phyloP scores from a whole-genome alignment of 2,797 vertebrate genomes.

The Urocyon cinereoargenteus region DNA sequence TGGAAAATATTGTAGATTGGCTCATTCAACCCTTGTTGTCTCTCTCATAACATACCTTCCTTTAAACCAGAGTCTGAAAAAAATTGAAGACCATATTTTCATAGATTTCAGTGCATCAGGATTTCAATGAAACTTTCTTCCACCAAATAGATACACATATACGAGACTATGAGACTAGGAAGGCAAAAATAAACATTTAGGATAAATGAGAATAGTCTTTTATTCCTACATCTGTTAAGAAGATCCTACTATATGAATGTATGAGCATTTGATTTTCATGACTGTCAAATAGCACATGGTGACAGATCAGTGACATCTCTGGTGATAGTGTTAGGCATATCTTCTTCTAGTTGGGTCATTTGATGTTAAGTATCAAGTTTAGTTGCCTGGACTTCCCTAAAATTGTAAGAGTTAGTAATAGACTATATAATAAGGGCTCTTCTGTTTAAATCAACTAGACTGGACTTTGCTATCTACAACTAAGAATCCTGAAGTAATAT shows the following conservation, averaged over 20 bases:
- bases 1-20: neutral
- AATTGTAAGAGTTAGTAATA: neutral
- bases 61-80: neutral
- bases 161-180: neutral
- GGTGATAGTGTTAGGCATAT: neutral
- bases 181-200: neutral
- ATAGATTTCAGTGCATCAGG: neutral
- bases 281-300: neutral
- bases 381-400: neutral
- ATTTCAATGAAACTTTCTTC: neutral
- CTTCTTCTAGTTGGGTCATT: neutral
- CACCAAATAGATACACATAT: neutral
- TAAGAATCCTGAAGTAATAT: neutral
- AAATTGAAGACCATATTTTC: neutral
- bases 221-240: neutral
- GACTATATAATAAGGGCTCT: neutral
- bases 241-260: neutral
- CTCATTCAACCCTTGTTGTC: neutral
- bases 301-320: neutral
- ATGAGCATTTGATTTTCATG: neutral
- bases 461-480: neutral
- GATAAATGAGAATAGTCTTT: neutral
- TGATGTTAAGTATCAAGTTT: neutral
- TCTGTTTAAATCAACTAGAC: neutral
- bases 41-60: neutral